These are phyloP conservation scores for Carcinoscorpius rotundicauda DNA, from an alignment of 1,140 invertebrate species.

Conservation along the genomic window DNA sequence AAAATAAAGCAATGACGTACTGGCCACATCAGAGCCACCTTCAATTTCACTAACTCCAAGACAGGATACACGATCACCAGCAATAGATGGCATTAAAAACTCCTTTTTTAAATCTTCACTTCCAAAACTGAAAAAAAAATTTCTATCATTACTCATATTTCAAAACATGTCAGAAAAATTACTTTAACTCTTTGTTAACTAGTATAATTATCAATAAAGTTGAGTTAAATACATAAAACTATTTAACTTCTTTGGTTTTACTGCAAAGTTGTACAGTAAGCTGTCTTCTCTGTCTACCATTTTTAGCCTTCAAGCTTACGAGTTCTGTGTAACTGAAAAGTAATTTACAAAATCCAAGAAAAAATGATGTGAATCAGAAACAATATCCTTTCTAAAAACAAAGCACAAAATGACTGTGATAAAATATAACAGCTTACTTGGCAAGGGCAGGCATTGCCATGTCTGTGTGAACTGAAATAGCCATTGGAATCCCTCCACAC, in stretches of 20 bases:
- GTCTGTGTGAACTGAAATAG: slow-evolving; percentile 44
- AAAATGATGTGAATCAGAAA: too few relatives aligned
- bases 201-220: slow-evolving; percentile 20
- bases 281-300: too few relatives aligned
- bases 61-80: slow-evolving; percentile 44
- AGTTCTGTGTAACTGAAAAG: too few relatives aligned
- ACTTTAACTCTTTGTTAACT: neutral
- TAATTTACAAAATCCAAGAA: too few relatives aligned
- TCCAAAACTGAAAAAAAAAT: slow-evolving; percentile 36
- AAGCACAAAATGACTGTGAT: too few relatives aligned
- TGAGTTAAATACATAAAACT: too few relatives aligned
- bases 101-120: slow-evolving; percentile 43
- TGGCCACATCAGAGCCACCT: slow-evolving; percentile 46
- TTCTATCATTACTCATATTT: slow-evolving; percentile 7
- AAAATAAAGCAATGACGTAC: slow-evolving; percentile 26
- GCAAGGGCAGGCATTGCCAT: slow-evolving; percentile 42
- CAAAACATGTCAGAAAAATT: too few relatives aligned
- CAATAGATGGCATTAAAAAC: slow-evolving; percentile 43
- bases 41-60: slow-evolving; percentile 44
- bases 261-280: too few relatives aligned
- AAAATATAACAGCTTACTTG: slow-evolving; percentile 24
- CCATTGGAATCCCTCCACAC: slow-evolving; percentile 43
- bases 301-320: too few relatives aligned
- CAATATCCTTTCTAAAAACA: too few relatives aligned
- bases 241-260: too few relatives aligned